Percentiles rank a stretch among this genome's conserved stretches.
Conservation (phyloP, 1,140 invertebrate species). For the Drosophila sp. region DNA sequence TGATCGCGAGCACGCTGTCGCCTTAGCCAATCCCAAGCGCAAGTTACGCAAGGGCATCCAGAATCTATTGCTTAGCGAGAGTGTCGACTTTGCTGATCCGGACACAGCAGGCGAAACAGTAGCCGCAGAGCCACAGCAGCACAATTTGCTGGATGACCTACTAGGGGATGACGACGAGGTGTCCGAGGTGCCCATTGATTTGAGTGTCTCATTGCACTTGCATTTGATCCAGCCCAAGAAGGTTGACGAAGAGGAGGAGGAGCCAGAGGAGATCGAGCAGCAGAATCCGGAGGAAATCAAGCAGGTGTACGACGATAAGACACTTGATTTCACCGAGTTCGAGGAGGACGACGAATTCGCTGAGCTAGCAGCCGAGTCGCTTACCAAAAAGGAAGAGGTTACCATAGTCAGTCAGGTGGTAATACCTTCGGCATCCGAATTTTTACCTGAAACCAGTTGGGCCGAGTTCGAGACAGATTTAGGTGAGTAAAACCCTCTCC, state of each 20-base stretch:
- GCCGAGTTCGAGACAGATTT: slow-evolving; percentile 85
- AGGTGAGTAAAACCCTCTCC: slow-evolving; percentile 20
- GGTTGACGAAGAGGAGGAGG: slow-evolving; percentile 66
- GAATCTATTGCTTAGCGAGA: slow-evolving; percentile 88
- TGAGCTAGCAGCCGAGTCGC: slow-evolving; percentile 88
- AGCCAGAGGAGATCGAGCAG: slow-evolving; percentile 10
- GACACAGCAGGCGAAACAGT: slow-evolving; percentile 68
- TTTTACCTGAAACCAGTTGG: slow-evolving; percentile 84
- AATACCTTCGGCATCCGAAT: slow-evolving; percentile 67
- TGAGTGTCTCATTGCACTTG: slow-evolving; percentile 86
- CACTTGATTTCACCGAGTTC: slow-evolving; percentile 83
- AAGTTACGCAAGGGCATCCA: slow-evolving; percentile 86
- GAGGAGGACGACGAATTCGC: slow-evolving; percentile 90
- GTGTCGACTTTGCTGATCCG: slow-evolving; percentile 84
- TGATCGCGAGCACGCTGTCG: slow-evolving; percentile 85
- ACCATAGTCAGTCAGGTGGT: slow-evolving; percentile 70
- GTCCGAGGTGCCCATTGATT: slow-evolving; percentile 85
- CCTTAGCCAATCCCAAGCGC: slow-evolving; percentile 85
- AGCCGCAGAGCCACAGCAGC: slow-evolving; percentile 83
- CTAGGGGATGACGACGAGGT: slow-evolving; percentile 84
- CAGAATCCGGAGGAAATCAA: slow-evolving; percentile 14
- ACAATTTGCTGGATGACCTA: slow-evolving; percentile 90
- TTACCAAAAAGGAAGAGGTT: slow-evolving; percentile 85
- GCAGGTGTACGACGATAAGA: slow-evolving; percentile 21
- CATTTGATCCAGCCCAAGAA: slow-evolving; percentile 84